Evolutionary conservation across 2,888 invertebrate genomes (phyloP), one percentile per base, ranked within the genome.

Genomic region (Mythimna ferrago): DNA sequence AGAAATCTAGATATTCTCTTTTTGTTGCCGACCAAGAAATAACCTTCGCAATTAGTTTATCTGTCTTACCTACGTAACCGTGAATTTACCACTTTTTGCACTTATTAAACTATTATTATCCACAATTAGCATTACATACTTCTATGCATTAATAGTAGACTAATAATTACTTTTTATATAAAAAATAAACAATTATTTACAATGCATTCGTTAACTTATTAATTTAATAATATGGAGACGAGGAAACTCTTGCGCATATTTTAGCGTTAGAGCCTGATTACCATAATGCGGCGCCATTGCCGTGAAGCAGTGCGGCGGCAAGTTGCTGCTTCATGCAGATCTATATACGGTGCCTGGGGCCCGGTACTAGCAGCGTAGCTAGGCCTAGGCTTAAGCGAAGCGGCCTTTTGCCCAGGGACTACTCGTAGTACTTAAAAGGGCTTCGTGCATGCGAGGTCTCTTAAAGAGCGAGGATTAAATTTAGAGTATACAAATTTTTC

Each of bases 161-260:
- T 54, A 0, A 71, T 58, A 76, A 71, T 41, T 32, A 41, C 41
- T 6, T 57, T 67, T 66, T 80, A 60, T 35, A 10, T 19, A 61
- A 54, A 62, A 63, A n/a, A 64, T 61, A 80, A 57, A 61, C 14
- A 71, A 73, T 44, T 57, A 64, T 71, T 64, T 16, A 58, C 32
- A 57, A 14, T 41, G 21, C 26, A 26, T 26, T 26, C 26, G 73
- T 73, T 77, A 58, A 61, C 41, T 73, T 69, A 64, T 41, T 61
- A 57, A 76, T 80, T 41, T 58, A 58, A 76, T 63, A 44, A 58
- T 63, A 73, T 66, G 19, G 44, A 38, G 35, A 70, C 53, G 21
- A 70, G 67, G 78, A 73, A 77, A 70, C 81, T 66, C 60, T n/a
- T 62, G 73, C 48, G 60, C 73, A 73, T 81, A 57, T 26, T 66